Conservation (phyloP, 2,113 vertebrate species). For the Myanophis thanlyinensis region DNA sequence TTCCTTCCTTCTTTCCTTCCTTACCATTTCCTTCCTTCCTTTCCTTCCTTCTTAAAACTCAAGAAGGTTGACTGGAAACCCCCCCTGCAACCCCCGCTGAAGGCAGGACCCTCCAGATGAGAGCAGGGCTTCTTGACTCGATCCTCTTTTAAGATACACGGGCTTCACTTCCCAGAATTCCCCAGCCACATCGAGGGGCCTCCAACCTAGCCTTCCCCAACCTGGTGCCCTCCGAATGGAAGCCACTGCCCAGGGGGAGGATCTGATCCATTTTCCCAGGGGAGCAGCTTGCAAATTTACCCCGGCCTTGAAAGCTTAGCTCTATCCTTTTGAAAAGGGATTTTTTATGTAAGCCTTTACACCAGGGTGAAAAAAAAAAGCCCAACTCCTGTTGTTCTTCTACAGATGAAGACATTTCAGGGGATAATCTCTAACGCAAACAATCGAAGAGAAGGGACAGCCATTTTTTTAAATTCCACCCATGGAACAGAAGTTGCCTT, state of each 20-base stretch:
- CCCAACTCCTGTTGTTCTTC: constrained; percentile 54
- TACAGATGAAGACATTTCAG: constrained; percentile 49
- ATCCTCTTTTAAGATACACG: background rate
- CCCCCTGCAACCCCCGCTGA: too few species aligned
- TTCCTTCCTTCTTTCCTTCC: too few species aligned
- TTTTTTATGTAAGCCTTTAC: constrained; percentile 30
- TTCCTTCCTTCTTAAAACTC: too few species aligned
- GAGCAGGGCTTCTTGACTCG: background rate
- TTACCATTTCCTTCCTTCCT: too few species aligned
- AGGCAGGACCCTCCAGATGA: background rate
- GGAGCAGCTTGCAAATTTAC: constrained; percentile 31
- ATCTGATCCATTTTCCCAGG: constrained; percentile 46
- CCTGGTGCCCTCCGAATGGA: background rate
- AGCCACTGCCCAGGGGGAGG: background rate
- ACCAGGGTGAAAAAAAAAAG: too few species aligned
- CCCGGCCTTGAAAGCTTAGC: constrained; percentile 49
- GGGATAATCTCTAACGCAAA: constrained; percentile 59
- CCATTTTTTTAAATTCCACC: too few species aligned
- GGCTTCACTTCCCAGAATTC: background rate
- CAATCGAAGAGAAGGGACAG: background rate
- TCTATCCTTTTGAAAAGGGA: background rate
- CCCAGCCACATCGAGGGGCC: background rate
- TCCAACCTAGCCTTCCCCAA: background rate
- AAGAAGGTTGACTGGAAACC: too few species aligned
- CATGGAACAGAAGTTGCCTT: too few species aligned